A percentile compares a stretch with the other conserved stretches of the same genome.
Evolutionary conservation across 2,797 vertebrate genomes (phyloP).

Genomic region (Zalophus californianus): DNA sequence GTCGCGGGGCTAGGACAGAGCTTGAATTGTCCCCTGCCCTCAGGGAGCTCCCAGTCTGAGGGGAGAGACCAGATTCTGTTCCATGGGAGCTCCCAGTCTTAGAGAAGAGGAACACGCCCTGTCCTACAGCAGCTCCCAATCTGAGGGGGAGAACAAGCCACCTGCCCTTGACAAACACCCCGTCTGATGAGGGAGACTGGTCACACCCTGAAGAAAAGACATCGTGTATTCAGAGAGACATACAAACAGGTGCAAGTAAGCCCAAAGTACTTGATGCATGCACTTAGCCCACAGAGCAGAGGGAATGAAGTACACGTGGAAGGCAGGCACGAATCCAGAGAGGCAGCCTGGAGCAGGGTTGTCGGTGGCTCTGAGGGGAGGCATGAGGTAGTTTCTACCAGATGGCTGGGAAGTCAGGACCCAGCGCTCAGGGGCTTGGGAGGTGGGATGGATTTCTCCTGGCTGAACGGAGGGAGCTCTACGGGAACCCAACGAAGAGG

Average conservation of each 20-base stretch:
- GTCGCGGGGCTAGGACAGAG: neutral
- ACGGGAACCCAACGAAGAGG: neutral
- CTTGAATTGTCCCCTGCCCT: too few species aligned
- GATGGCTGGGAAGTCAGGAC: neutral
- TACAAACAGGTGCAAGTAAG: neutral
- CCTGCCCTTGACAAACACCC: neutral
- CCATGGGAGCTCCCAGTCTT: neutral
- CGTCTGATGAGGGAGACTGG: neutral
- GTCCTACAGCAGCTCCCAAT: neutral
- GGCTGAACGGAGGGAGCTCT: neutral
- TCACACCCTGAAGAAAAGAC: neutral
- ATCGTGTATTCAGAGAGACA: neutral
- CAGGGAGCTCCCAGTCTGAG: neutral
- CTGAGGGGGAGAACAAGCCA: neutral
- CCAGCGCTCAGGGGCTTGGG: neutral
- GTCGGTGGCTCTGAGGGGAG: neutral
- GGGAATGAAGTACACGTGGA: neutral
- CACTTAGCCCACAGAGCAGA: neutral
- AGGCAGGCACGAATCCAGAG: neutral
- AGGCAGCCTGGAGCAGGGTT: neutral
- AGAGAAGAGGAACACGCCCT: neutral
- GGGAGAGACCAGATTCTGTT: neutral
- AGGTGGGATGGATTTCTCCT: neutral
- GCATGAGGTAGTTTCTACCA: neutral
- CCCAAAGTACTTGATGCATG: accelerated